Conservation (phyloP, 2,888 invertebrate genomes). For the Eristalis intricaria region DNA sequence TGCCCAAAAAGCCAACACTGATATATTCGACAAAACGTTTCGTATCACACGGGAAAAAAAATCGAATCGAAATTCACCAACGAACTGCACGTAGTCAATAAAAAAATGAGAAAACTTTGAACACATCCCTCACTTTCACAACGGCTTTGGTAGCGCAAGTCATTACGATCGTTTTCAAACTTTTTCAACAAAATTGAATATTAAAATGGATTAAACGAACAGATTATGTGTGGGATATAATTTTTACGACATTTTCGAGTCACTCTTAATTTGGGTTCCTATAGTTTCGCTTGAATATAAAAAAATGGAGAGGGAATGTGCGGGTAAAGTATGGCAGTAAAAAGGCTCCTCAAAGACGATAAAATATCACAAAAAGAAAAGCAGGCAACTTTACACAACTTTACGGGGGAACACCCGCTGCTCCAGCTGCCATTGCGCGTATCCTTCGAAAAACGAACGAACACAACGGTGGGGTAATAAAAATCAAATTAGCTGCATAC, state of each 20-base stretch:
- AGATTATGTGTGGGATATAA: background rate
- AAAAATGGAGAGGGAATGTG: background rate
- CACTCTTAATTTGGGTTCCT: background rate
- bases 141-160: background rate
- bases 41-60: background rate
- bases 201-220: background rate
- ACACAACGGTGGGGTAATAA: conserved; percentile 19
- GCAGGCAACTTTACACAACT: background rate
- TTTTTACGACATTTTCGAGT: conserved; percentile 34
- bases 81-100: background rate
- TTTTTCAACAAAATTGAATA: background rate
- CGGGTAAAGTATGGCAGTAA: background rate
- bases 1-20: conserved; percentile 10
- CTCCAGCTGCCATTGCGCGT: background rate
- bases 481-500: conserved; percentile 38
- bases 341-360: background rate
- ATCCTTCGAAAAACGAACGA: conserved; percentile 19
- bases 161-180: conserved; percentile 1
- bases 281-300: conserved; percentile 16
- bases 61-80: background rate
- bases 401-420: background rate
- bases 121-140: background rate
- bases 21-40: background rate
- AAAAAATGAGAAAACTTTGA: background rate
- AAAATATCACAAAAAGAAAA: background rate